Conservation (phyloP, 1,140 invertebrate genomes). For the Oreohelix idahoensis region DNA sequence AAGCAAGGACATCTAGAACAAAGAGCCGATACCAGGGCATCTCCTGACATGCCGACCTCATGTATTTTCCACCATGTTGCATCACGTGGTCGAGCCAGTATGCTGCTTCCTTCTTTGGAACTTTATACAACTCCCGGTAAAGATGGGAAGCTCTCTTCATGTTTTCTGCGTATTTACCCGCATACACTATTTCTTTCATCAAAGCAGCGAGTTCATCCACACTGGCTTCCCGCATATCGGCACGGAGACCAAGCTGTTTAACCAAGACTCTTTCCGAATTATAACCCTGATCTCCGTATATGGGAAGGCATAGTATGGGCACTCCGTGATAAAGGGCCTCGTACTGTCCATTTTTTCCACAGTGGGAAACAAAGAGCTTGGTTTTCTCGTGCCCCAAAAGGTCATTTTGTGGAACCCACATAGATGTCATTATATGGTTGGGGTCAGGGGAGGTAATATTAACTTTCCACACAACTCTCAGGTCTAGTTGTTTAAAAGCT, state of each 20-base stretch:
- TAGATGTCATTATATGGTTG: constrained; percentile 20
- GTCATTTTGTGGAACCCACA: constrained; percentile 48
- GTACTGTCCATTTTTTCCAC: constrained; percentile 56
- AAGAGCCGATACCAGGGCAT: constrained; percentile 56
- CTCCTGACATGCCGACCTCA: constrained; percentile 47
- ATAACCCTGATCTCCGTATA: constrained; percentile 67
- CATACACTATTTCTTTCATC: constrained; percentile 35
- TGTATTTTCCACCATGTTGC: constrained; percentile 57
- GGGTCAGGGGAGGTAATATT: constrained; percentile 13
- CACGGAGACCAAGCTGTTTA: constrained; percentile 39
- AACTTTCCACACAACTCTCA: constrained; percentile 30
- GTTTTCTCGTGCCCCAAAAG: constrained; percentile 41
- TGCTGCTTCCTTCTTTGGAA: constrained; percentile 13
- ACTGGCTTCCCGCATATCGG: constrained; percentile 33
- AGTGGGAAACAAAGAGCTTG: constrained; percentile 59
- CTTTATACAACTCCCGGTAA: constrained; percentile 26
- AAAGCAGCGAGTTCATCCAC: constrained; percentile 35
- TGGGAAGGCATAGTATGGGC: constrained; percentile 78
- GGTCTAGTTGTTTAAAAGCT: constrained; percentile 30
- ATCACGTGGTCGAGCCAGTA: constrained; percentile 55
- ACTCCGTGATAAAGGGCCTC: constrained; percentile 59
- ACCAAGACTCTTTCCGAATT: constrained; percentile 43
- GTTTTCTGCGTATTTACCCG: constrained; percentile 10
- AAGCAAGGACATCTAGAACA: constrained; percentile 51
- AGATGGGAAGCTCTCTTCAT: constrained; percentile 35